Conservation (phyloP, 2,797 vertebrate genomes). For the Gambelia wislizenii region DNA sequence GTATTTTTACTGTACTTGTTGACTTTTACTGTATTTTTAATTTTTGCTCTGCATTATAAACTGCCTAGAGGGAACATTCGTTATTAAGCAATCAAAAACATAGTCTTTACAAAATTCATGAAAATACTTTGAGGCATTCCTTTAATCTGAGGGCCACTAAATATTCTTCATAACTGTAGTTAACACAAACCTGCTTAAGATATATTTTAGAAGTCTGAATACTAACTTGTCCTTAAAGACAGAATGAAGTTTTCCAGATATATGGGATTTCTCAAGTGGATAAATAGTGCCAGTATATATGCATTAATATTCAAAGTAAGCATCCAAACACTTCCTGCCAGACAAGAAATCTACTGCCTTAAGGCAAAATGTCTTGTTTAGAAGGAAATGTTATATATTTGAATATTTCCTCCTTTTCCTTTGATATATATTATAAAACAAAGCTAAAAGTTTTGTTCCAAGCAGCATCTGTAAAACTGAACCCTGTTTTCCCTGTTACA, state of each 20-base stretch:
- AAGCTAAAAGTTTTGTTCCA: not conserved
- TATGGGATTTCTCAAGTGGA: not conserved
- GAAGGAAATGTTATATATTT: not conserved
- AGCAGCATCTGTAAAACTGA: too few species aligned
- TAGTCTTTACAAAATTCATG: not conserved
- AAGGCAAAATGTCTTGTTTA: not conserved
- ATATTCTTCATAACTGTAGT: not conserved
- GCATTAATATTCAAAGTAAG: not conserved
- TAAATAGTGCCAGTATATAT: not conserved
- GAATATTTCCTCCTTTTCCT: not conserved
- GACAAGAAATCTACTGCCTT: not conserved
- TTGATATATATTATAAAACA: slow-evolving; percentile 3
- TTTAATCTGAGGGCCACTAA: too few species aligned
- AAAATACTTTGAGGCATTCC: not conserved
- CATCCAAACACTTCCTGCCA: not conserved
- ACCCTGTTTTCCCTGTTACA: too few species aligned
- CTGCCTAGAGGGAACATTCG: too few species aligned
- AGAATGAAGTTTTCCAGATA: not conserved
- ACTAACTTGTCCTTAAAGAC: not conserved
- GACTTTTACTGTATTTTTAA: not conserved
- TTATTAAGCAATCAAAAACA: not conserved
- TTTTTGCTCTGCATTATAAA: not conserved
- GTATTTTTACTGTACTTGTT: too few species aligned
- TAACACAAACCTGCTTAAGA: not conserved
- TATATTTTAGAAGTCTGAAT: not conserved